These are phyloP conservation scores for Ctenodactylus gundi DNA, from an alignment of 2,113 vertebrate genomes.

Conservation along the genomic window DNA sequence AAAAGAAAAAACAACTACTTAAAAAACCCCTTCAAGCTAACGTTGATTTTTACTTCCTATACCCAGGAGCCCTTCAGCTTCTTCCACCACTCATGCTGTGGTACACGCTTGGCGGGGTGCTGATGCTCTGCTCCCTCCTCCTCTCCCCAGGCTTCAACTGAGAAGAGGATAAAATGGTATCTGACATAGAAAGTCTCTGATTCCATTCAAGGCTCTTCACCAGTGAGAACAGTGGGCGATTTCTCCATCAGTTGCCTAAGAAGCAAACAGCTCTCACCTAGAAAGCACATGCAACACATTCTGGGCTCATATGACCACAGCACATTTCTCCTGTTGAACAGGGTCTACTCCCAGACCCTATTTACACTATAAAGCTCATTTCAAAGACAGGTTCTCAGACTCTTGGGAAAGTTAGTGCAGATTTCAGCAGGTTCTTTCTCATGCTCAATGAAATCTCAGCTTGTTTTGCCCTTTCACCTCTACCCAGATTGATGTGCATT, in stretches of 20 bases:
- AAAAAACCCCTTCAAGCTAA: not conserved
- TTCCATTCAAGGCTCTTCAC: not conserved
- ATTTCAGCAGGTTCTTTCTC: not conserved
- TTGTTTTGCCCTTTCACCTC: not conserved
- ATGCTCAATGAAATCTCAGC: not conserved
- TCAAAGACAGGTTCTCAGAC: not conserved
- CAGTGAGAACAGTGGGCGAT: not conserved
- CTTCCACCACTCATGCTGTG: not conserved
- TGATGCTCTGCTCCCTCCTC: not conserved
- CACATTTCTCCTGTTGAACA: not conserved
- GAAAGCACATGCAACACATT: not conserved
- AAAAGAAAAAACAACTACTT: too few relatives aligned
- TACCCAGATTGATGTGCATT: not conserved
- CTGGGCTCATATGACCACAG: not conserved
- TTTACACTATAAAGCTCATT: not conserved
- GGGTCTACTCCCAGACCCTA: not conserved
- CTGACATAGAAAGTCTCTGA: not conserved
- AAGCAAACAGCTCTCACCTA: not conserved
- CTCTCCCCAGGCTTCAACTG: not conserved
- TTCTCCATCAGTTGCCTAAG: not conserved
- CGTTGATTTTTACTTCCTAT: not conserved
- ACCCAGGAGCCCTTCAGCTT: not conserved
- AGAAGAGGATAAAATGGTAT: not conserved
- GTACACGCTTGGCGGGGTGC: not conserved
- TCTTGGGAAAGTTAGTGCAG: not conserved